These are phyloP conservation scores for Leptopilina boulardi DNA, from an alignment of 1,140 invertebrate species.

Conservation along the genomic window DNA sequence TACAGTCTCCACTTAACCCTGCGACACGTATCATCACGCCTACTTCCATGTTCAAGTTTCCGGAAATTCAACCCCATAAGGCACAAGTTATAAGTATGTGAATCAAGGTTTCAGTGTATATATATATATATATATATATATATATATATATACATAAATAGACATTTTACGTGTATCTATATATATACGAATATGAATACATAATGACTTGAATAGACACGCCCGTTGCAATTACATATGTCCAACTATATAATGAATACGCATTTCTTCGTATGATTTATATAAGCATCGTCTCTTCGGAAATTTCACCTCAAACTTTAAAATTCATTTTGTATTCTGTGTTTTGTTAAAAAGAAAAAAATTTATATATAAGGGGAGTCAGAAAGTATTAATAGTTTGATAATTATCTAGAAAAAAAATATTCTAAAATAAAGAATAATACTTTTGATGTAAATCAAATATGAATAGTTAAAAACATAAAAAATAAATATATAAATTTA, in stretches of 20 bases:
- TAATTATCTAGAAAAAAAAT: no score
- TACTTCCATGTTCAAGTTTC: conserved; percentile 55
- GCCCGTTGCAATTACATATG: conserved; percentile 49
- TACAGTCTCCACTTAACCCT: conserved; percentile 52
- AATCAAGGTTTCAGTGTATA: neutral
- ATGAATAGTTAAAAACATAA: no score
- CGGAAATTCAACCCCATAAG: conserved; percentile 45
- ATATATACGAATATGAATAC: neutral
- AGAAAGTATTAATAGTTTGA: no score
- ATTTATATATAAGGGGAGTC: no score
- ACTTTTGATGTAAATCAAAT: no score
- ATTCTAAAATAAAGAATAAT: no score
- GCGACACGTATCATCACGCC: conserved; percentile 45
- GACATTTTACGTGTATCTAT: conserved; percentile 37
- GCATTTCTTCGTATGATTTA: conserved; percentile 55
- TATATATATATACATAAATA: conserved; percentile 13
- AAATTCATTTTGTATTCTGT: neutral
- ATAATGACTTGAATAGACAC: conserved; percentile 48
- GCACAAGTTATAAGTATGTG: conserved; percentile 10
- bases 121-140: conserved; percentile 17
- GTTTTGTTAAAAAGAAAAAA: neutral
- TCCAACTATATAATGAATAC: conserved; percentile 48
- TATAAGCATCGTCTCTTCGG: conserved; percentile 36
- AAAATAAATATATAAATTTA: no score
- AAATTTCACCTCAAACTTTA: conserved; percentile 51